phyloP scores from a whole-genome alignment of 2,797 vertebrate species.

The Arnoldichthys spilopterus region DNA sequence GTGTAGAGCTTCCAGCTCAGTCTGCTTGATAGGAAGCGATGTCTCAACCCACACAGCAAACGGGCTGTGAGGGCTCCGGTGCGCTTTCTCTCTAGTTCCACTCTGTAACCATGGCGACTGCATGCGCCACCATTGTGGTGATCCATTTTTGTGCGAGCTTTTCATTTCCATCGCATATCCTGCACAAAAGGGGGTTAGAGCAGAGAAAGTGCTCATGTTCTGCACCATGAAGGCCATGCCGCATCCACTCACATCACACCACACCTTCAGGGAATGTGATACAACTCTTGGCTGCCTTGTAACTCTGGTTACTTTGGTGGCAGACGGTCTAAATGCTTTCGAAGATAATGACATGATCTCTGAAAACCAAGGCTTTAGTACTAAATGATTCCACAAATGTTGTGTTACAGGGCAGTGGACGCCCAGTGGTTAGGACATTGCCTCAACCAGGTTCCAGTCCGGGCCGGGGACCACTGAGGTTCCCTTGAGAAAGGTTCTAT shows the following conservation, averaged over 20 bases:
- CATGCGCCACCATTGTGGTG: slow-evolving; percentile 50
- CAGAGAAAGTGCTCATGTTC: slow-evolving; percentile 20
- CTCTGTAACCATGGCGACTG: slow-evolving; percentile 63
- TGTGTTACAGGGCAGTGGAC: too few species aligned
- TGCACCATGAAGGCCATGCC: slow-evolving; percentile 1
- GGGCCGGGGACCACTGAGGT: too few species aligned
- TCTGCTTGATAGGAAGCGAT: slow-evolving; percentile 44
- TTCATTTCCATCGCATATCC: slow-evolving; percentile 45
- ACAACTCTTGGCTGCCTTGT: neutral
- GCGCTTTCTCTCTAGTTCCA: slow-evolving; percentile 35
- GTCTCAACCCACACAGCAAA: slow-evolving; percentile 51
- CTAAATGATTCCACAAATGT: too few species aligned
- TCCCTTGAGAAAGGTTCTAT: too few species aligned
- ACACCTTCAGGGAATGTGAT: neutral
- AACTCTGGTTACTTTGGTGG: neutral
- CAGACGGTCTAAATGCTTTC: neutral
- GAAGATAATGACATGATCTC: neutral
- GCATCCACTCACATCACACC: neutral
- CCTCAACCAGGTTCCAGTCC: too few species aligned
- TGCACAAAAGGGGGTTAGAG: slow-evolving; percentile 14
- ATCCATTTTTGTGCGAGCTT: slow-evolving; percentile 48
- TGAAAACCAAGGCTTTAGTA: neutral
- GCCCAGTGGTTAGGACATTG: too few species aligned
- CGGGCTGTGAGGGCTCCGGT: slow-evolving; percentile 41
- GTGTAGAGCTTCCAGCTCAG: slow-evolving; percentile 35